These are phyloP conservation scores for Tetraneura akinire DNA, from an alignment of 1,140 invertebrate genomes.

Conservation along the genomic window DNA sequence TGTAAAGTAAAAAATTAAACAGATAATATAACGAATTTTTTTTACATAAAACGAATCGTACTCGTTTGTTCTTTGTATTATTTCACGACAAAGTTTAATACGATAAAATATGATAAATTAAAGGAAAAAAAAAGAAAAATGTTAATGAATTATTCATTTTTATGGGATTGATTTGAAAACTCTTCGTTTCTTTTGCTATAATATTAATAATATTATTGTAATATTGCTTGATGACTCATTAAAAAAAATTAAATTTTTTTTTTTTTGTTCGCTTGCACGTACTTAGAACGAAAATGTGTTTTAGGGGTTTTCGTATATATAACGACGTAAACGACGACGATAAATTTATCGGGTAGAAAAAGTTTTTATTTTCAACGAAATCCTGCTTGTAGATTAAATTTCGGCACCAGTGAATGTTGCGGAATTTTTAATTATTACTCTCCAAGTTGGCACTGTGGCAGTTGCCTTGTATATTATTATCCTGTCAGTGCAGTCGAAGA, in stretches of 20 bases:
- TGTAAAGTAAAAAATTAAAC: too few species aligned
- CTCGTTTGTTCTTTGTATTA: too few species aligned
- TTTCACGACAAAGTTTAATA: too few species aligned
- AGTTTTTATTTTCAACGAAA: slow-evolving; percentile 34
- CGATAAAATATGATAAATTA: too few species aligned
- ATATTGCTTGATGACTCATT: slow-evolving; percentile 36
- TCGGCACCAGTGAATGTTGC: slow-evolving; percentile 28
- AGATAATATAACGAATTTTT: too few species aligned
- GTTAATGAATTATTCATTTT: background rate
- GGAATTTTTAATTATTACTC: slow-evolving; percentile 47
- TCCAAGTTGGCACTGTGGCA: background rate
- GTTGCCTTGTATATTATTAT: background rate
- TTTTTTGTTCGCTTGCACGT: background rate
- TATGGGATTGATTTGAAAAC: slow-evolving; percentile 1
- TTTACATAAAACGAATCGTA: too few species aligned
- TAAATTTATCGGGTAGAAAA: slow-evolving; percentile 41
- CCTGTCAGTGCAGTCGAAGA: background rate
- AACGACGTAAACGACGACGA: slow-evolving; percentile 38
- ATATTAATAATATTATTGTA: too few species aligned
- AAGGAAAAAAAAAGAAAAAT: too few species aligned
- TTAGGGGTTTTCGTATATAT: slow-evolving; percentile 21
- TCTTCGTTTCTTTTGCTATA: slow-evolving; percentile 22
- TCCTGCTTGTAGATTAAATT: slow-evolving; percentile 49
- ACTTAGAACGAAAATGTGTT: background rate
- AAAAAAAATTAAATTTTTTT: background rate